phyloP scores from a whole-genome alignment of 2,888 invertebrate species.

The Eupithecia subfuscata region DNA sequence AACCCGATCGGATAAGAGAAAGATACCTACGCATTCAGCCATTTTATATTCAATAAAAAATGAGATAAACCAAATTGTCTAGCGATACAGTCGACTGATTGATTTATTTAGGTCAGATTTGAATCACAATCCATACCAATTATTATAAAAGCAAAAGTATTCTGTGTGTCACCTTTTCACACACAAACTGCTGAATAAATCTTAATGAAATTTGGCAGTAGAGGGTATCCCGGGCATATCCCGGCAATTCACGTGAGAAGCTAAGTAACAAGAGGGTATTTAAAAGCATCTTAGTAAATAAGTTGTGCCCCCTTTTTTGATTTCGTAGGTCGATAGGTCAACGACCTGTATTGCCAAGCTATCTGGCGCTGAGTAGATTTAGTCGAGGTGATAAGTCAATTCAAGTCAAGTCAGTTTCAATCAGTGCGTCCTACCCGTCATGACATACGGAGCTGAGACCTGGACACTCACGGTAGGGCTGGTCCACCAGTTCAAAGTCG shows the following conservation, averaged over 20 bases:
- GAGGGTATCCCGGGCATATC: not conserved
- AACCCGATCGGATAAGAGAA: constrained; percentile 81
- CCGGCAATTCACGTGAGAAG: not conserved
- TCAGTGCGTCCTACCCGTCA: too few species aligned
- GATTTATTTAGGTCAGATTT: constrained; percentile 56
- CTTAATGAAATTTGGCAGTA: not conserved
- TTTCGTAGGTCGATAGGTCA: too few species aligned
- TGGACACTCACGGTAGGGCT: too few species aligned
- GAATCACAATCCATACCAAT: not conserved
- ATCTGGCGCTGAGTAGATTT: too few species aligned
- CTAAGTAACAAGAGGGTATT: not conserved
- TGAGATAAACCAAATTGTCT: constrained; percentile 78
- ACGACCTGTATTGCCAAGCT: too few species aligned
- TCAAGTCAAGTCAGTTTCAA: too few species aligned
- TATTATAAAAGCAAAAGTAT: not conserved
- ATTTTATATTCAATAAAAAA: constrained; percentile 83
- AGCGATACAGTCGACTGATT: constrained; percentile 66
- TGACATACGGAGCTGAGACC: too few species aligned
- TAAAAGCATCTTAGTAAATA: not conserved
- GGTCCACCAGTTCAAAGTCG: too few species aligned
- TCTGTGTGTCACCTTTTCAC: not conserved
- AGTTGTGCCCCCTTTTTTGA: too few species aligned
- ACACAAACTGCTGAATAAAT: not conserved
- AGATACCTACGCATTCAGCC: constrained; percentile 71
- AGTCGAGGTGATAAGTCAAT: too few species aligned